Percentiles rank a stretch among this genome's conserved stretches.
phyloP scores from a whole-genome alignment of 2,797 vertebrate species.

The Perodicticus potto region DNA sequence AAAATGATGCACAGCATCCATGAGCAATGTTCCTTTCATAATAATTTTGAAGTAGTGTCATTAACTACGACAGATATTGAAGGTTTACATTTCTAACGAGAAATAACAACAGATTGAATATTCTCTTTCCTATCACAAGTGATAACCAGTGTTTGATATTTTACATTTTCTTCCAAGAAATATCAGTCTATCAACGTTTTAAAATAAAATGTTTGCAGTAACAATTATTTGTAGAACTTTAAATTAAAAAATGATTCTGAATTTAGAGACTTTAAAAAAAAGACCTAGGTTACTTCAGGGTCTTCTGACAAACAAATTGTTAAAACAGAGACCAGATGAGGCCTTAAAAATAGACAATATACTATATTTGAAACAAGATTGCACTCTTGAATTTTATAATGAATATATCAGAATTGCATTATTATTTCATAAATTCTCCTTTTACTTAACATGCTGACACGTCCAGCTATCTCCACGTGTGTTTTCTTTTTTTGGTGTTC shows the following conservation, averaged over 20 bases:
- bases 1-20: constrained; percentile 92
- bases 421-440: constrained; percentile 88
- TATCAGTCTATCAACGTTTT: constrained; percentile 90
- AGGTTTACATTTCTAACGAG: constrained; percentile 93
- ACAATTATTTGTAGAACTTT: constrained; percentile 89
- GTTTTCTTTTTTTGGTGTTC: constrained; percentile 81
- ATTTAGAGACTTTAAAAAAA: constrained; percentile 89
- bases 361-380: constrained; percentile 90
- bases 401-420: constrained; percentile 88
- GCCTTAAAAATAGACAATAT: constrained; percentile 91
- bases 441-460: constrained; percentile 89
- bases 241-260: constrained; percentile 91
- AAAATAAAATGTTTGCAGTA: constrained; percentile 91
- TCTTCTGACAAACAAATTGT: constrained; percentile 90
- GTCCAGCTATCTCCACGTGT: constrained; percentile 86
- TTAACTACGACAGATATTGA: constrained; percentile 89
- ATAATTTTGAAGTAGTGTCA: constrained; percentile 89
- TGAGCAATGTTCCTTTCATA: constrained; percentile 87
- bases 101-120: constrained; percentile 90
- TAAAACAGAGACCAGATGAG: constrained; percentile 92
- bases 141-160: constrained; percentile 90
- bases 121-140: constrained; percentile 91
- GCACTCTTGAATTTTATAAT: constrained; percentile 89
- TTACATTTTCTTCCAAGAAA: constrained; percentile 91
- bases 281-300: constrained; percentile 87